Conservation (phyloP, 2,113 vertebrate genomes). For the Trinectes maculatus region DNA sequence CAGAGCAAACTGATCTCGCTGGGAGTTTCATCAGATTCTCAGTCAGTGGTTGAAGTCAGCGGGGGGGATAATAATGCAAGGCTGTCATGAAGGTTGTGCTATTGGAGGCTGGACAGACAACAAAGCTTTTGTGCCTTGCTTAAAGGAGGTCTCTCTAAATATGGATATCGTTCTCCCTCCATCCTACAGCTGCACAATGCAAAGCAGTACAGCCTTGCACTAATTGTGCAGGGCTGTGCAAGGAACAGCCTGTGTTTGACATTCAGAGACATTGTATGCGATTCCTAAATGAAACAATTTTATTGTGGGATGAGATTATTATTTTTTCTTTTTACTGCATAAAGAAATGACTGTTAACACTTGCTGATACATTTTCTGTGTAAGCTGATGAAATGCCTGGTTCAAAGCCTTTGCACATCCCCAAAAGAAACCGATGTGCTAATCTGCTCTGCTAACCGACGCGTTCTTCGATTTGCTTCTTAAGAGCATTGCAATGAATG, state of each 20-base stretch:
- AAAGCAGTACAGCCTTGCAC: slow-evolving; percentile 63
- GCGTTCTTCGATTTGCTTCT: slow-evolving; percentile 24
- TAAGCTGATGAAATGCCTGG: not conserved
- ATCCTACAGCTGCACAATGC: slow-evolving; percentile 60
- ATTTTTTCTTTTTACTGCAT: slow-evolving; percentile 18
- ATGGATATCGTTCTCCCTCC: slow-evolving; percentile 56
- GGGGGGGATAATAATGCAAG: slow-evolving; percentile 40
- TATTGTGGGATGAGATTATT: slow-evolving; percentile 20
- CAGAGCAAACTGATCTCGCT: slow-evolving; percentile 10
- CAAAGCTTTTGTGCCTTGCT: slow-evolving; percentile 64
- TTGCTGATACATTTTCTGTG: not conserved
- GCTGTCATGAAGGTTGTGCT: slow-evolving; percentile 48
- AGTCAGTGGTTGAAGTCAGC: slow-evolving; percentile 39
- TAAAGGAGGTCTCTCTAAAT: slow-evolving; percentile 65
- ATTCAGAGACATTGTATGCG: slow-evolving; percentile 23
- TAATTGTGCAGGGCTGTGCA: slow-evolving; percentile 52
- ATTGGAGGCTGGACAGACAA: slow-evolving; percentile 63
- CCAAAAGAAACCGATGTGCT: slow-evolving; percentile 32
- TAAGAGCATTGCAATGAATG: slow-evolving; percentile 42
- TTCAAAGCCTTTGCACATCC: slow-evolving; percentile 12
- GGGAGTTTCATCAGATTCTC: slow-evolving; percentile 31
- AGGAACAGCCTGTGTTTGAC: slow-evolving; percentile 40
- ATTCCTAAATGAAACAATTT: slow-evolving; percentile 22
- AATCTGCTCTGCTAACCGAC: slow-evolving; percentile 54
- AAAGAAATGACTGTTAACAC: not conserved